These are phyloP conservation scores for Zaprionus nigranus DNA, from an alignment of 1,140 invertebrate genomes.

Conservation along the genomic window DNA sequence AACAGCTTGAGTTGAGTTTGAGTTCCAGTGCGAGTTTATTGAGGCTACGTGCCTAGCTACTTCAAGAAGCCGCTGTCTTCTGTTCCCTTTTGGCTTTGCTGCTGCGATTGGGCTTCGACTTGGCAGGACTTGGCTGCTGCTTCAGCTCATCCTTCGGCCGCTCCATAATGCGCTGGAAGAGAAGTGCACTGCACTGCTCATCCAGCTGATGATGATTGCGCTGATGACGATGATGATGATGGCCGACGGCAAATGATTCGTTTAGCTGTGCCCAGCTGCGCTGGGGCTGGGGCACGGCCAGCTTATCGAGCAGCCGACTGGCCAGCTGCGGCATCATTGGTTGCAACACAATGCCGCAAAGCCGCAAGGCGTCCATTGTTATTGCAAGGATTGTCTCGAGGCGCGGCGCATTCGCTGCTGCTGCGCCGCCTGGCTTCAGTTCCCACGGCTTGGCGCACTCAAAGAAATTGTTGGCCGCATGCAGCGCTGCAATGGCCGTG, in stretches of 20 bases:
- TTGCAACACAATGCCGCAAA: slow-evolving; percentile 91
- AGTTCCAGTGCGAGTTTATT: slow-evolving; percentile 61
- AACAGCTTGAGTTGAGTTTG: slow-evolving; percentile 23
- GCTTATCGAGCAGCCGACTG: slow-evolving; percentile 88
- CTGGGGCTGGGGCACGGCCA: slow-evolving; percentile 85
- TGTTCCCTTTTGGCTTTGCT: slow-evolving; percentile 65
- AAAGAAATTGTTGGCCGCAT: slow-evolving; percentile 94
- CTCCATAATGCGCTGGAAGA: slow-evolving; percentile 77
- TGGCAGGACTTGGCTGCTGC: slow-evolving; percentile 20
- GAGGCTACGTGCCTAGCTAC: slow-evolving; percentile 43
- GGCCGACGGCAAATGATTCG: slow-evolving; percentile 47
- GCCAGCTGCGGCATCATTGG: slow-evolving; percentile 93
- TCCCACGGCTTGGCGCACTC: slow-evolving; percentile 95
- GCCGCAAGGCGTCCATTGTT: slow-evolving; percentile 92
- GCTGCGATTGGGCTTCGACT: slow-evolving; percentile 35
- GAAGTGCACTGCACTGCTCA: slow-evolving; percentile 56
- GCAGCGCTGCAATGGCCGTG: slow-evolving; percentile 89
- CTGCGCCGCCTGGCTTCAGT: slow-evolving; percentile 87
- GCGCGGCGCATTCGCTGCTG: slow-evolving; percentile 76
- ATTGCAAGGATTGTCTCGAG: slow-evolving; percentile 92
- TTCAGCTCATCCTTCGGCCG: slow-evolving; percentile 31
- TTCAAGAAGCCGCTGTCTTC: slow-evolving; percentile 49
- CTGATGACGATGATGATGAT: not conserved
- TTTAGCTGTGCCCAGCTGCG: slow-evolving; percentile 86
- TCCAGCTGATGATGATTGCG: slow-evolving; percentile 39